A percentile compares a stretch with the other conserved stretches of the same genome.
These are phyloP conservation scores for Sesamia inferens DNA, from an alignment of 2,888 invertebrate species.

Conservation along the genomic window DNA sequence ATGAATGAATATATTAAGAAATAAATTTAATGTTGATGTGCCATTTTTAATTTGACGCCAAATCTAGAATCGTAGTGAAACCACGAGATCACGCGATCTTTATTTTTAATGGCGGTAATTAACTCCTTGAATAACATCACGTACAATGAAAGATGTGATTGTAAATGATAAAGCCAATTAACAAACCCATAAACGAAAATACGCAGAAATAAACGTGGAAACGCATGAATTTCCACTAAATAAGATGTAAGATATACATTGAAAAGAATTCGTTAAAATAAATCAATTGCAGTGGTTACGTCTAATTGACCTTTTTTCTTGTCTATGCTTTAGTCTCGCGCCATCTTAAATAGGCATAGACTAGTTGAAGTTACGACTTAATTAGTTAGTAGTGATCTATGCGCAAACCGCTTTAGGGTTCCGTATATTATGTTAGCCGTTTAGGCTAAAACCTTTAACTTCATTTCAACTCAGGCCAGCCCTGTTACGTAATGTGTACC, in stretches of 20 bases:
- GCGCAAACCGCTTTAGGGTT: constrained; percentile 30
- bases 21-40: too few species aligned
- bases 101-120: too few species aligned
- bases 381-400: constrained; percentile 52
- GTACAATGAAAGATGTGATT: too few species aligned
- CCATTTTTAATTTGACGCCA: too few species aligned
- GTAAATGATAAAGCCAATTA: constrained; percentile 16
- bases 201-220: constrained; percentile 29
- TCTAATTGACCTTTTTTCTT: constrained; percentile 41
- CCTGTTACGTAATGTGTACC: too few species aligned
- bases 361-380: constrained; percentile 54
- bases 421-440: neutral
- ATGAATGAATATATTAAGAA: too few species aligned
- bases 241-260: constrained; percentile 47
- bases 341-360: constrained; percentile 54
- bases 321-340: constrained; percentile 25
- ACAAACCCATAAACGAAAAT: constrained; percentile 29
- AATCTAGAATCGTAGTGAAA: too few species aligned
- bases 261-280: constrained; percentile 60
- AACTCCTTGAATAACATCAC: too few species aligned
- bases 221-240: constrained; percentile 30
- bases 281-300: constrained; percentile 47
- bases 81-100: too few species aligned
- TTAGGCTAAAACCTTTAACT: too few species aligned
- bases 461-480: too few species aligned